Conservation (phyloP, 1,140 invertebrate genomes). For the Pinna nobilis region DNA sequence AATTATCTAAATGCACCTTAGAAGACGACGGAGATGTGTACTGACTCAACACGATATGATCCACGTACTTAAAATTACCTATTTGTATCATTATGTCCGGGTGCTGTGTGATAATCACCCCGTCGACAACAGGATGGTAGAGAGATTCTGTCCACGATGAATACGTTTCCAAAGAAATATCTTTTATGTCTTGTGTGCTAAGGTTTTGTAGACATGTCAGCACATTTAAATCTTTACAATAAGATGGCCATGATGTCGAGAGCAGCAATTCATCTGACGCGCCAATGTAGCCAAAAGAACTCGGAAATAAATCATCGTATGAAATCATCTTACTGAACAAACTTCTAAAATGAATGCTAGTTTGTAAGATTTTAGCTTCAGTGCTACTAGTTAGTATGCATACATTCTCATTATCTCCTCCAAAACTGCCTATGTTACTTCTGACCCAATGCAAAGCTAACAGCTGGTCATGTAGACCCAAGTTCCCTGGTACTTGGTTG, state of each 20-base stretch:
- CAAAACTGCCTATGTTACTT: constrained; percentile 94
- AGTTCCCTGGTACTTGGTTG: constrained; percentile 93
- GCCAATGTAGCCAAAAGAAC: background rate
- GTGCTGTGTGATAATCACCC: too few relatives aligned
- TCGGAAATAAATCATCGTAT: background rate
- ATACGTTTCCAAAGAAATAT: too few relatives aligned
- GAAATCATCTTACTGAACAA: background rate
- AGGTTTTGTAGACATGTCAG: background rate
- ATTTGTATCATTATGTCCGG: too few relatives aligned
- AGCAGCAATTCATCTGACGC: background rate
- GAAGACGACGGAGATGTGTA: too few relatives aligned
- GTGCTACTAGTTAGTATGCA: background rate
- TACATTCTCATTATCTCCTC: constrained; percentile 94
- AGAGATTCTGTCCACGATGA: too few relatives aligned
- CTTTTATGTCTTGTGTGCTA: background rate
- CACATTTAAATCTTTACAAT: background rate
- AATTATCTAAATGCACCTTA: too few relatives aligned
- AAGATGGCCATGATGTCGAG: background rate
- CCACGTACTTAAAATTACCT: too few relatives aligned
- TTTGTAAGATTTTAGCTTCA: background rate
- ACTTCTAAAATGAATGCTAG: too few relatives aligned
- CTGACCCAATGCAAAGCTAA: constrained; percentile 86
- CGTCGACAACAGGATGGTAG: too few relatives aligned
- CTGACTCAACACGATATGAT: too few relatives aligned
- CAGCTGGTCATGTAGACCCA: constrained; percentile 94